These are phyloP conservation scores for Hipposideros larvatus DNA, from an alignment of 2,797 vertebrate genomes.

Conservation along the genomic window DNA sequence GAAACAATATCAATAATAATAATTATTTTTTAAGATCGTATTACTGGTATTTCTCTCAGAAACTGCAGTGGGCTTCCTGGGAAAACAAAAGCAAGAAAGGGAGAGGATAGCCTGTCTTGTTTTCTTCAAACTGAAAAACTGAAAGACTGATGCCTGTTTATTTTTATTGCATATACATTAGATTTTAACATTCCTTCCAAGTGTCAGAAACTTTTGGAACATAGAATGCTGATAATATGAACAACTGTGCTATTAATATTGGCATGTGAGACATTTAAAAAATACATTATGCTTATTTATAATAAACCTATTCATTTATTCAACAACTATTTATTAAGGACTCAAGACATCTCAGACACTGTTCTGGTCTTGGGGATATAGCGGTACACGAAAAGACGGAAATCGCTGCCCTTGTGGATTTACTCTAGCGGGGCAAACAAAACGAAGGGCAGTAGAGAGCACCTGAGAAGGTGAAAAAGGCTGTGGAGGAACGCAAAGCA, in stretches of 20 bases:
- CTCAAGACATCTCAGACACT: background rate
- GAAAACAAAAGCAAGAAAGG: background rate
- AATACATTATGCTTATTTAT: background rate
- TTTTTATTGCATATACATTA: background rate
- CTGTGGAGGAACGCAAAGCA: background rate
- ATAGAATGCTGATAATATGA: background rate
- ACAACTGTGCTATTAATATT: background rate
- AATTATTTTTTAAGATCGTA: background rate
- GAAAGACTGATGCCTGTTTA: conserved; percentile 22
- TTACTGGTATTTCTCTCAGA: conserved; percentile 5
- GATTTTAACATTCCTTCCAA: conserved; percentile 14
- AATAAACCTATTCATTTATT: conserved; percentile 25
- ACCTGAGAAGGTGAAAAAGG: background rate
- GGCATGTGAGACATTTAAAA: background rate
- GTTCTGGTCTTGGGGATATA: background rate
- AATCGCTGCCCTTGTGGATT: background rate
- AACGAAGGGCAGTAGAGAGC: background rate
- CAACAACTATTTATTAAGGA: background rate
- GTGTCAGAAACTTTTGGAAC: background rate
- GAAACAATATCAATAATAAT: conserved; percentile 41
- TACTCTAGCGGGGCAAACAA: background rate
- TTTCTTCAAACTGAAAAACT: conserved; percentile 13
- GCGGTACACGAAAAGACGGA: background rate
- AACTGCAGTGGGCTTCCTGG: background rate
- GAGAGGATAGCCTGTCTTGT: background rate